These are phyloP conservation scores for Drosophila parabipectinata DNA, from an alignment of 1,140 invertebrate species.

Conservation along the genomic window DNA sequence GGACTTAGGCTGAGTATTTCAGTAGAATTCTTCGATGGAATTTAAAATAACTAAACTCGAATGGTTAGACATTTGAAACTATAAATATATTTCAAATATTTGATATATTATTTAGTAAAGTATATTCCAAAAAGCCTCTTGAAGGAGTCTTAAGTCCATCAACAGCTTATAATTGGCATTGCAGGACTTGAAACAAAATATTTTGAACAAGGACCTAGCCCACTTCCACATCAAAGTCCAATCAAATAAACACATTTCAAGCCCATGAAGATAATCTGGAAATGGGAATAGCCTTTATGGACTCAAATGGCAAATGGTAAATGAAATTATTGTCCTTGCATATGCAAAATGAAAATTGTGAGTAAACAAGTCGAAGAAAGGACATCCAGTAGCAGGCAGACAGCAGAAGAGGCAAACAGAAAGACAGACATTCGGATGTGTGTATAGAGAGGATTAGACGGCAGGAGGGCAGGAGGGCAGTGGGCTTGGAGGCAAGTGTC, in stretches of 20 bases:
- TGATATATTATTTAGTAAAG: not conserved
- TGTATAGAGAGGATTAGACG: not conserved
- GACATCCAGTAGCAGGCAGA: slow-evolving; percentile 8
- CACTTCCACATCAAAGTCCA: slow-evolving; percentile 4
- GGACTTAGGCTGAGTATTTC: not conserved
- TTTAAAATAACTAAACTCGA: not conserved
- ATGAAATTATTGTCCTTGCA: slow-evolving; percentile 48
- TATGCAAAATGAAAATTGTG: slow-evolving; percentile 47
- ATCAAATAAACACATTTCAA: slow-evolving; percentile 11
- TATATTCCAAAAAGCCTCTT: not conserved
- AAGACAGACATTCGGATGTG: slow-evolving; percentile 1
- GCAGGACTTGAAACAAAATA: slow-evolving; percentile 2
- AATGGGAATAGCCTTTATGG: slow-evolving; percentile 27
- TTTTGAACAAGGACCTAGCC: not conserved
- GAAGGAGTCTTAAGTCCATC: not conserved
- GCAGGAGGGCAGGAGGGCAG: not conserved
- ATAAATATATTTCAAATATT: not conserved
- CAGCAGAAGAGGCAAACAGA: slow-evolving; percentile 15
- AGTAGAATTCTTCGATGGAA: not conserved
- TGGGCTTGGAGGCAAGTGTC: slow-evolving; percentile 3
- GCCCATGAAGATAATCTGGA: slow-evolving; percentile 22
- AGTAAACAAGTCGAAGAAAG: slow-evolving; percentile 47
- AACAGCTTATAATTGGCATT: slow-evolving; percentile 4
- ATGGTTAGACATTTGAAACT: not conserved
- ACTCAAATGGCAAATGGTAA: slow-evolving; percentile 28